Evolutionary conservation across 2,797 vertebrate species (phyloP).

Genomic region (Pagetopsis macropterus): DNA sequence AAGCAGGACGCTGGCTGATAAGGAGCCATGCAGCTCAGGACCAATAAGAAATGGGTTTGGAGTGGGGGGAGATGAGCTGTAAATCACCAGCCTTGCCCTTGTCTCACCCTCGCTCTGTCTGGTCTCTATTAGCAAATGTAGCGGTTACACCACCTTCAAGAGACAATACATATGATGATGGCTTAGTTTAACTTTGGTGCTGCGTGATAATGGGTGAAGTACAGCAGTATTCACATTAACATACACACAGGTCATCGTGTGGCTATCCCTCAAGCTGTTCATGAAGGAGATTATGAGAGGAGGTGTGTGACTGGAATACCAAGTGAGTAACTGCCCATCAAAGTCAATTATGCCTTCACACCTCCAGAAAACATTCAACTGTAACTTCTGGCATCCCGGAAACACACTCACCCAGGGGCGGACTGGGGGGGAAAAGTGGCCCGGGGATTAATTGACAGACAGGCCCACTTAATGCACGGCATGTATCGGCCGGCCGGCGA

Average conservation of each 20-base stretch:
- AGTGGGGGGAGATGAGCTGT: background rate
- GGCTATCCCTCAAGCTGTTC: constrained; percentile 4
- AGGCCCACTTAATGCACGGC: no score
- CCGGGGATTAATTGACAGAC: no score
- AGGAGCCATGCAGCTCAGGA: constrained; percentile 21
- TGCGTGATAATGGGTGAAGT: background rate
- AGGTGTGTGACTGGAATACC: constrained; percentile 15
- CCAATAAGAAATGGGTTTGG: constrained; percentile 2
- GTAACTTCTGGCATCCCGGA: background rate
- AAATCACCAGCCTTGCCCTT: constrained; percentile 42
- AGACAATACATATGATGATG: constrained; percentile 20
- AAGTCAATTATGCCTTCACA: background rate
- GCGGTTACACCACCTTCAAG: constrained; percentile 5
- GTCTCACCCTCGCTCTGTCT: constrained; percentile 21
- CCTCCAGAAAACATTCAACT: constrained; percentile 23
- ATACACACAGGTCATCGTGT: constrained; percentile 3
- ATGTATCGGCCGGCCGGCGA: no score
- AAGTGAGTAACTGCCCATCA: constrained; percentile 5
- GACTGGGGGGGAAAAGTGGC: no score
- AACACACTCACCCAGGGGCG: background rate
- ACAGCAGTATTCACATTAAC: background rate
- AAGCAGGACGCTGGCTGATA: constrained; percentile 42
- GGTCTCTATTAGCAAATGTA: constrained; percentile 11
- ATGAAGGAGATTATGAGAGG: constrained; percentile 12
- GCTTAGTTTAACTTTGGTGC: background rate